Conservation (phyloP, 1,140 invertebrate genomes). For the Drosophila littoralis region DNA sequence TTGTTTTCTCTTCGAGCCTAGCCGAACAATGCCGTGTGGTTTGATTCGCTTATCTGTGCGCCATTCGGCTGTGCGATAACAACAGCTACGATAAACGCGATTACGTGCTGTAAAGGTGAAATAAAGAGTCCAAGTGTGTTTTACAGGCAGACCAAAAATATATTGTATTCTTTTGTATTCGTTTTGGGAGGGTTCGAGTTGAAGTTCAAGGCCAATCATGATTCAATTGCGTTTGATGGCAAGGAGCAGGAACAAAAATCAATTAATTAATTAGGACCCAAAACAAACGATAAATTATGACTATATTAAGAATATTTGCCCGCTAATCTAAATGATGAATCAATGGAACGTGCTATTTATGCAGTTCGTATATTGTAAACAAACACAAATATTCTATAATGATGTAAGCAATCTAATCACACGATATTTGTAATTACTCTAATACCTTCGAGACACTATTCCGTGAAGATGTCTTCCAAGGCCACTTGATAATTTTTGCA, state of each 20-base stretch:
- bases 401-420: not conserved
- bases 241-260: not conserved
- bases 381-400: too few species aligned
- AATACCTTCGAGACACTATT: not conserved
- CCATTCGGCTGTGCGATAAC: conserved; percentile 59
- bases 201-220: conserved; percentile 17
- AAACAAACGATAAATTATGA: not conserved
- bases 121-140: conserved; percentile 6
- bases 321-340: not conserved
- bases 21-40: conserved; percentile 47
- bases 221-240: not conserved
- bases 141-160: conserved; percentile 12
- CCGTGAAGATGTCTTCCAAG: not conserved
- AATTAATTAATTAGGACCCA: not conserved
- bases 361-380: not conserved
- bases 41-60: conserved; percentile 45
- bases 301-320: not conserved
- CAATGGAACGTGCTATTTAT: not conserved
- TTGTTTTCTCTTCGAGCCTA: conserved; percentile 36
- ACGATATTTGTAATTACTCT: not conserved
- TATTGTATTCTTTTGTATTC: not conserved
- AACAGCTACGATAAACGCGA: conserved; percentile 63
- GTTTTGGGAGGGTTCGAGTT: conserved; percentile 6
- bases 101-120: conserved; percentile 55
- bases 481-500: conserved; percentile 9